Percentiles rank a stretch among this genome's conserved stretches.
phyloP scores from a whole-genome alignment of 2,888 invertebrate species.

The Arctia plantaginis region DNA sequence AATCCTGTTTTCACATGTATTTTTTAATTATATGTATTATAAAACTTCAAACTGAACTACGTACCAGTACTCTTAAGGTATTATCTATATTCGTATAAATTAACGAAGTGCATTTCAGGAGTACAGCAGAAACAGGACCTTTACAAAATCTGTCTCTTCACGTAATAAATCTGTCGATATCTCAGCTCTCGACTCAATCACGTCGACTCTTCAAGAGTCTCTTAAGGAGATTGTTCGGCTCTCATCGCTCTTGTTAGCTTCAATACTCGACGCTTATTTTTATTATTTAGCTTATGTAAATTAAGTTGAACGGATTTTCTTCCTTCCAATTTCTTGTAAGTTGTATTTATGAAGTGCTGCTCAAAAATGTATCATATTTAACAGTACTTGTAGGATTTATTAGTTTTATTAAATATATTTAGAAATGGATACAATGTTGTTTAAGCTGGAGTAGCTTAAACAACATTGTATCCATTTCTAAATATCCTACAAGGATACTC shows the following conservation, averaged over 20 bases:
- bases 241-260: constrained; percentile 59
- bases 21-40: neutral
- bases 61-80: neutral
- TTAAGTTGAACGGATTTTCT: constrained; percentile 35
- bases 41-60: neutral
- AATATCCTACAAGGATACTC: too few relatives aligned
- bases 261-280: constrained; percentile 55
- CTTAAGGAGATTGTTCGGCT: constrained; percentile 58
- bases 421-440: too few relatives aligned
- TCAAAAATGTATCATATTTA: neutral
- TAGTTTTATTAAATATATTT: neutral
- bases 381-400: neutral
- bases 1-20: neutral
- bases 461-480: too few relatives aligned
- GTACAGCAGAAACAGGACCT: neutral
- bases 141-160: constrained; percentile 42
- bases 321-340: neutral
- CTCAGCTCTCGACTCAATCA: constrained; percentile 57
- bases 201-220: constrained; percentile 43
- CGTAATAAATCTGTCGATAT: constrained; percentile 55
- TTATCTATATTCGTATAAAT: neutral
- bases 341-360: neutral
- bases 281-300: constrained; percentile 48
- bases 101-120: constrained; percentile 13
- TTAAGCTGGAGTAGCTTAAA: too few relatives aligned